A percentile compares a stretch with the other conserved stretches of the same genome.
Conservation (phyloP, 2,888 invertebrate species). For the Octodonta nipae region DNA sequence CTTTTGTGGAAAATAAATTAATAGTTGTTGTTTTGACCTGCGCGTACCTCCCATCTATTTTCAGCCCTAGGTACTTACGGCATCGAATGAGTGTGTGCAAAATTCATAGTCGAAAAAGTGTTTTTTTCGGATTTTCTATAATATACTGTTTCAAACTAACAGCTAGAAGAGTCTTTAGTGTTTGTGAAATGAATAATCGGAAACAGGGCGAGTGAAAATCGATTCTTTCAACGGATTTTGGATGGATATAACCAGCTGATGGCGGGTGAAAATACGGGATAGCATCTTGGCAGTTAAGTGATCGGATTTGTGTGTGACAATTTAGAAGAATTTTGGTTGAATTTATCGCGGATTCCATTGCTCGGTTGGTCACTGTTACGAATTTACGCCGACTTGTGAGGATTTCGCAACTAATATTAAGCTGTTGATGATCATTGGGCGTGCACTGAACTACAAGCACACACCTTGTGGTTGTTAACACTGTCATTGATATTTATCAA, state of each 20-base stretch:
- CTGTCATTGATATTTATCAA: slow-evolving; percentile 32
- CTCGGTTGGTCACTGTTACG: neutral
- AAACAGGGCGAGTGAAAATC: slow-evolving; percentile 38
- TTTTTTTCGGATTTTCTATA: slow-evolving; percentile 13
- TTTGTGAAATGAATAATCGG: slow-evolving; percentile 41
- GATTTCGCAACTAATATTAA: slow-evolving; percentile 6
- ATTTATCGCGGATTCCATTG: slow-evolving; percentile 26
- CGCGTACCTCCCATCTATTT: slow-evolving; percentile 33
- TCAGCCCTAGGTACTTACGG: slow-evolving; percentile 60
- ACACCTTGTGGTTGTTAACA: slow-evolving; percentile 30
- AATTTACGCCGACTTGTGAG: neutral
- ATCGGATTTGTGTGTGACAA: slow-evolving; percentile 23
- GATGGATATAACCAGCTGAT: slow-evolving; percentile 38
- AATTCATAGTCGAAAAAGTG: slow-evolving; percentile 43
- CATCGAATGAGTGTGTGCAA: slow-evolving; percentile 46
- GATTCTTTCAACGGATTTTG: slow-evolving; percentile 43
- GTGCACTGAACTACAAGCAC: slow-evolving; percentile 29
- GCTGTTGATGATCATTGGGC: slow-evolving; percentile 28
- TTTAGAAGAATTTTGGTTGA: too few species aligned
- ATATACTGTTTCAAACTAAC: slow-evolving; percentile 29
- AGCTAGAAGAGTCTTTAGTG: slow-evolving; percentile 34
- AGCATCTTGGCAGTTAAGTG: slow-evolving; percentile 33
- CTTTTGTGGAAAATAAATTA: too few species aligned
- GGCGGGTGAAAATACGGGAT: slow-evolving; percentile 38
- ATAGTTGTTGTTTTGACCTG: slow-evolving; percentile 28